phyloP scores from a whole-genome alignment of 2,113 vertebrate species.

The Taxidea taxus region DNA sequence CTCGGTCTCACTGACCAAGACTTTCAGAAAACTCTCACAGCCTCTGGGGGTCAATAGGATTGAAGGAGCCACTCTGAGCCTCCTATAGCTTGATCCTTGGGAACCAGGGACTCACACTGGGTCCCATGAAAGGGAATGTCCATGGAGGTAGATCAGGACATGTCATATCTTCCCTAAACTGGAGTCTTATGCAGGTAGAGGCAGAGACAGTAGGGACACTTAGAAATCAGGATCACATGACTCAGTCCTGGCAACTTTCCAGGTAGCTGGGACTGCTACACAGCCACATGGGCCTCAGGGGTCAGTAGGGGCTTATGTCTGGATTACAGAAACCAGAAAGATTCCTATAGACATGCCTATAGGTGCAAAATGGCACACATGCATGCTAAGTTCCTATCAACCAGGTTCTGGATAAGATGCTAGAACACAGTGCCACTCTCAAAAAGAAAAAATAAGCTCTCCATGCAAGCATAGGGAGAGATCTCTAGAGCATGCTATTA shows the following conservation, averaged over 20 bases:
- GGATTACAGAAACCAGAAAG: not conserved
- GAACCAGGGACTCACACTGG: not conserved
- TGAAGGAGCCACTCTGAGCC: not conserved
- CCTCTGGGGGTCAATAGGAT: not conserved
- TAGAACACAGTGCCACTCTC: too few relatives aligned
- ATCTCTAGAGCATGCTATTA: not conserved
- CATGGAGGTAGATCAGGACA: not conserved
- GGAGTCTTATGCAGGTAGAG: not conserved
- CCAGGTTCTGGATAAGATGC: not conserved
- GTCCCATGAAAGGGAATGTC: not conserved
- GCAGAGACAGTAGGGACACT: not conserved
- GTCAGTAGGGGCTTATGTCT: not conserved
- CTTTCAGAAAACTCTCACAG: not conserved
- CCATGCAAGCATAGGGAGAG: not conserved
- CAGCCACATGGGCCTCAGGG: not conserved
- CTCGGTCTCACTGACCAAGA: not conserved
- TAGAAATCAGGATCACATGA: not conserved
- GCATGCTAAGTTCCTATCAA: not conserved
- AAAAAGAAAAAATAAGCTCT: not conserved
- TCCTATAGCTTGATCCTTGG: not conserved
- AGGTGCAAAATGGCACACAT: not conserved
- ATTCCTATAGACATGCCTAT: not conserved
- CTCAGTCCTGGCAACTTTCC: not conserved
- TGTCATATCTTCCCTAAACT: not conserved
- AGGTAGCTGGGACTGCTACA: not conserved